Evolutionary conservation across 2,113 vertebrate species (phyloP), one percentile per base, ranked within the genome.

Genomic region (Gambusia holbrooki): DNA sequence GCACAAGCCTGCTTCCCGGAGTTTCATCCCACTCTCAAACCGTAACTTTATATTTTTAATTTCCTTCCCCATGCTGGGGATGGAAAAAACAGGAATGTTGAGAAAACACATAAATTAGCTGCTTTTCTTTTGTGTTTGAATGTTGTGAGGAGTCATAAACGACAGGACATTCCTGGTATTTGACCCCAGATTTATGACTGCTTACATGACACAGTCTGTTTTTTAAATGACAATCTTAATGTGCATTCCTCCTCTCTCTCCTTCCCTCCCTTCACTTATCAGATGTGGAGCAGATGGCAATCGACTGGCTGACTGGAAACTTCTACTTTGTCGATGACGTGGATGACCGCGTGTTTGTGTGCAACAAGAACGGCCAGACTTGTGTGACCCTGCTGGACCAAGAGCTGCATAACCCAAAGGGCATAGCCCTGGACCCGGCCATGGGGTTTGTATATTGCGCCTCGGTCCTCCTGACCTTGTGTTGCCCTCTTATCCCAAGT

Each of bases 221-320:
- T 58, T 62, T 32, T 62, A 63, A 42, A 83, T 69, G 3, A 7
- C 51, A 77, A 32, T 29, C 32, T 75, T 76, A 35, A 15, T 69
- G 51, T 66, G 42, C 71, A 17, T 29, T 40, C 15, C 25, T 74
- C 27, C 74, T 10, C 69, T 45, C 51, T 73, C 19, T 51, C 17
- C 60, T 48, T 13, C 15, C 73, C 62, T 58, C 32, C 69, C 30
- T 48, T 73, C 48, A 1, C 74, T 75, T 62, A 25, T 68, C 89
- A 99, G 97, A 98, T n/a, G 97, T 99, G 83, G 97, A 99, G 73
- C 97, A 99, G 94, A 98, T 99, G 97, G 98, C 98, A 54, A 97
- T 99, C 0, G 98, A 99, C 90, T 99, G 98, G 98, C 95, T 99
- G 83, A 99, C 97, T 0, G 97, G 97, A 87, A 99, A 99, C 94